Conservation (phyloP, 2,113 vertebrate genomes). For the Tachycineta bicolor region DNA sequence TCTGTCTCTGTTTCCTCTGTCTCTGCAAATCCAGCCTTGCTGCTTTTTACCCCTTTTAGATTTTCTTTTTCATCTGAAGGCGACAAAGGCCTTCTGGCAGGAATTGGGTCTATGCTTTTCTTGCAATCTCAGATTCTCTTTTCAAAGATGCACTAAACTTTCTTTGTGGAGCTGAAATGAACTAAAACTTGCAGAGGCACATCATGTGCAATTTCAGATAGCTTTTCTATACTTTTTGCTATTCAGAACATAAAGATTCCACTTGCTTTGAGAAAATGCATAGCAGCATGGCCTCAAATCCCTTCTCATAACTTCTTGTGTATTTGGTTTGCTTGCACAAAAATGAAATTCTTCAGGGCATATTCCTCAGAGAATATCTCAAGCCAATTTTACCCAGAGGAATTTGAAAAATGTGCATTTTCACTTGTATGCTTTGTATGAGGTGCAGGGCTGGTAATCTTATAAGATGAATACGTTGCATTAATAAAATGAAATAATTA, state of each 20-base stretch:
- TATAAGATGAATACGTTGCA: not conserved
- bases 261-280: not conserved
- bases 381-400: not conserved
- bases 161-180: not conserved
- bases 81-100: not conserved
- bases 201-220: not conserved
- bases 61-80: not conserved
- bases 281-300: not conserved
- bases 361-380: not conserved
- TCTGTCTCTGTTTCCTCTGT: not conserved
- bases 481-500: not conserved
- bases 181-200: not conserved
- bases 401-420: not conserved
- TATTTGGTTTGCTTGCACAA: not conserved
- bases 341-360: not conserved
- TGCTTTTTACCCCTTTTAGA: not conserved
- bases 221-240: not conserved
- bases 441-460: not conserved
- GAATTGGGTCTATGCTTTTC: not conserved
- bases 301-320: not conserved
- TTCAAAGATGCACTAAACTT: not conserved
- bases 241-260: not conserved
- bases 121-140: not conserved
- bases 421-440: not conserved
- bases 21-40: not conserved